Base-by-base conservation (phyloP, 2,113 vertebrate species). In the Oreocharis arfaki region DNA sequence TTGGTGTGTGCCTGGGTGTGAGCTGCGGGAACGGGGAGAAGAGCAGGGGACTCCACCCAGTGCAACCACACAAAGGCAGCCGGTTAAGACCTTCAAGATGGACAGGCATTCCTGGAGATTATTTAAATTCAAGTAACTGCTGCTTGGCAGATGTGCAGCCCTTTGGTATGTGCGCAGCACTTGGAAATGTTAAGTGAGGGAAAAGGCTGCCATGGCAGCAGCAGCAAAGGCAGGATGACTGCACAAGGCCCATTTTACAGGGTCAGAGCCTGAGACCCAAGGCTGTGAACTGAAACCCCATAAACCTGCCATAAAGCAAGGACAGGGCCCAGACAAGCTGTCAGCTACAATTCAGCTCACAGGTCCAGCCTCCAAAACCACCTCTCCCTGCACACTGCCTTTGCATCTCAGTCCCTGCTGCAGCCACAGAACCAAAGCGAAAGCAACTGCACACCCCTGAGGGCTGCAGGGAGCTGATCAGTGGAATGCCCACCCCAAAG, bases 11-110 rank as follows among this genome's bases (percentile, higher is more conserved):
- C 95, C 91, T 93, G 86, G 93, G 93, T 96, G 95, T 96, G 96
- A 94, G 92, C 84, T 79, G 87, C 87, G 87, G 94, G 94, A 97
- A 90, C 7, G 35, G 88, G 90, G 93, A 95, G 81, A 95, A 82
- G 76, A 96, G 96, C 76, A 52, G 93, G 61, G 92, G 76, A 91
- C 97, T 95, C 97, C 96, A 97, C 94, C 97, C 97, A 96, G 91
- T 3, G 0, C 85, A 97, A 84, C 94, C 96, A 96, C 95, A 95
- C 96, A 96, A 87, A 88, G 84, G 90, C 94, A 88, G 91, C 33
- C 78, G 26, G 76, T 74, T 79, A 91, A 93, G 93, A 16, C 87
- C 94, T 91, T 96, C 87, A 76, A 94, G 93, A 94, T 83, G 93
- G 93, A 97, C 92, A 94, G 84, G 90, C 92, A 88, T 95, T 94